Percentiles rank a stretch among this genome's conserved stretches.
These are phyloP conservation scores for Grammomys surdaster DNA, from an alignment of 2,113 vertebrate species.

Conservation along the genomic window DNA sequence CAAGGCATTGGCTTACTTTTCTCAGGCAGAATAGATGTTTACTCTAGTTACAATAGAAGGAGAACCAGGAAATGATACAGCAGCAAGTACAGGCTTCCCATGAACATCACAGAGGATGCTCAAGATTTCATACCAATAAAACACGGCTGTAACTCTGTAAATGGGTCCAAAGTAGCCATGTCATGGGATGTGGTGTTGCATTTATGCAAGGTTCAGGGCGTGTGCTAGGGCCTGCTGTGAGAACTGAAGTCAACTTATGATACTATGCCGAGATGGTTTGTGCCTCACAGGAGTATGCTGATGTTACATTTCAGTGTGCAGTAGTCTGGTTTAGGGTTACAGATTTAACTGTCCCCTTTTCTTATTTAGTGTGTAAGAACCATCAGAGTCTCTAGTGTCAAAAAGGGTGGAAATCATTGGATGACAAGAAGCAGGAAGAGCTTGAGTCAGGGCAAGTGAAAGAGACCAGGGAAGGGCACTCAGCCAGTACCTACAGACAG, in stretches of 20 bases:
- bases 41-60: not conserved
- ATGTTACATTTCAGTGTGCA: not conserved
- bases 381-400: not conserved
- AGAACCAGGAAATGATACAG: not conserved
- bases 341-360: not conserved
- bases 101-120: slow-evolving; percentile 3
- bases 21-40: not conserved
- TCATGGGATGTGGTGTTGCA: not conserved
- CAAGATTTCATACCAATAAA: not conserved
- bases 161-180: not conserved
- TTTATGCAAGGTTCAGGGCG: not conserved
- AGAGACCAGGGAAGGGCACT: not conserved
- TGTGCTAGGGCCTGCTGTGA: not conserved
- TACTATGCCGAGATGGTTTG: not conserved
- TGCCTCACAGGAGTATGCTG: not conserved
- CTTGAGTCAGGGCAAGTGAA: not conserved
- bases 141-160: not conserved
- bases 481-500: not conserved
- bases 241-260: not conserved
- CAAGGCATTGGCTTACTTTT: not conserved
- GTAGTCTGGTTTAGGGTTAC: not conserved
- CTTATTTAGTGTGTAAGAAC: not conserved
- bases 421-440: not conserved
- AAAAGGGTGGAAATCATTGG: not conserved
- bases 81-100: not conserved